Conservation (phyloP, 2,113 vertebrate species). For the Dromaius novaehollandiae region DNA sequence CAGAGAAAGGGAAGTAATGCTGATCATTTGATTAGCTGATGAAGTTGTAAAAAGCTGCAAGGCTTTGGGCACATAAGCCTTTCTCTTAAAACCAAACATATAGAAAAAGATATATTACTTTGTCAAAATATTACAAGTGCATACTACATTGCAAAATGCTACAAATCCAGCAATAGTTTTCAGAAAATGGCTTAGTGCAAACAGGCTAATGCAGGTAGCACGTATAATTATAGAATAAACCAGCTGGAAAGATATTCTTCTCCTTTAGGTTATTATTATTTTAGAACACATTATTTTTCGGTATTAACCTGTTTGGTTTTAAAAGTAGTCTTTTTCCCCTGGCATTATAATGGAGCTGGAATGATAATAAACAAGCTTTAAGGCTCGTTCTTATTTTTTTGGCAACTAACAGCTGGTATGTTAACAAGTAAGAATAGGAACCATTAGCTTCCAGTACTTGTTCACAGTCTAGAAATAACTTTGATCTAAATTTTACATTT, state of each 20-base stretch:
- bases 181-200: not conserved
- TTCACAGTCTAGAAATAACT: not conserved
- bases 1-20: not conserved
- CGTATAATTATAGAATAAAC: not conserved
- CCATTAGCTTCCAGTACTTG: not conserved
- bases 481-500: not conserved
- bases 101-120: not conserved
- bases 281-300: not conserved
- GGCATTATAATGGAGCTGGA: not conserved
- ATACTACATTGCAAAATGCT: not conserved
- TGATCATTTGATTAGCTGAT: not conserved
- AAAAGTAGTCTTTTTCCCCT: not conserved
- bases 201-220: not conserved
- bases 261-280: not conserved
- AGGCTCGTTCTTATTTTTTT: not conserved
- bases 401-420: not conserved
- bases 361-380: not conserved
- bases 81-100: not conserved
- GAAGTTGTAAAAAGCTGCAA: not conserved
- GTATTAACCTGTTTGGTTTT: not conserved
- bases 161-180: not conserved
- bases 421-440: not conserved
- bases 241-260: not conserved
- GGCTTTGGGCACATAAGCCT: not conserved
- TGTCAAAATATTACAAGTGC: not conserved